Evolutionary conservation across 1,140 invertebrate genomes (phyloP).

Genomic region (Ephestia elutella): DNA sequence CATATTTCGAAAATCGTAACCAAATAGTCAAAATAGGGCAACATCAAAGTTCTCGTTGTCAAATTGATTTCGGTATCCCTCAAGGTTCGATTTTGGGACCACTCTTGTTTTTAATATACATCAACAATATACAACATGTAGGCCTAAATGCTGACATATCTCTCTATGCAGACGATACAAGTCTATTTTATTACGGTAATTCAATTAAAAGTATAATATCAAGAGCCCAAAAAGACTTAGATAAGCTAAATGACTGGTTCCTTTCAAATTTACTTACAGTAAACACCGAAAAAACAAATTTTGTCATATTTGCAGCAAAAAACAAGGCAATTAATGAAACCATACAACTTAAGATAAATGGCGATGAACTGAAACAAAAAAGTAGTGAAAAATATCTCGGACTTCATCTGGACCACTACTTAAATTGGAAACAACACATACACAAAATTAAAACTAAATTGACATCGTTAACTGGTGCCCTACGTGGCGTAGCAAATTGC

Average conservation of each 20-base stretch:
- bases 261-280: constrained; percentile 4
- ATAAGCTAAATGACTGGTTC: constrained; percentile 5
- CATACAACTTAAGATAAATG: constrained; percentile 6
- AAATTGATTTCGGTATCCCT: neutral
- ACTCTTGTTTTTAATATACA: neutral
- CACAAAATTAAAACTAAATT: neutral
- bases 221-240: constrained; percentile 3
- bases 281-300: constrained; percentile 8
- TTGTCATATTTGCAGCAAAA: constrained; percentile 17
- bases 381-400: constrained; percentile 7
- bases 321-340: constrained; percentile 4
- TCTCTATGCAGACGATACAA: constrained; percentile 5
- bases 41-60: neutral
- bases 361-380: neutral
- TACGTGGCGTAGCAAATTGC: neutral
- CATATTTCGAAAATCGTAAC: neutral
- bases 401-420: neutral
- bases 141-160: neutral
- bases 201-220: neutral
- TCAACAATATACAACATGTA: constrained; percentile 6
- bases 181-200: neutral
- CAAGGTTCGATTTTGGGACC: constrained; percentile 6
- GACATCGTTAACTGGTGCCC: neutral
- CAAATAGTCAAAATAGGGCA: constrained; percentile 7
- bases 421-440: constrained; percentile 5